A percentile compares a stretch with the other conserved stretches of the same genome.
These are phyloP conservation scores for Zaprionus africanus DNA, from an alignment of 1,140 invertebrate species.

Conservation along the genomic window DNA sequence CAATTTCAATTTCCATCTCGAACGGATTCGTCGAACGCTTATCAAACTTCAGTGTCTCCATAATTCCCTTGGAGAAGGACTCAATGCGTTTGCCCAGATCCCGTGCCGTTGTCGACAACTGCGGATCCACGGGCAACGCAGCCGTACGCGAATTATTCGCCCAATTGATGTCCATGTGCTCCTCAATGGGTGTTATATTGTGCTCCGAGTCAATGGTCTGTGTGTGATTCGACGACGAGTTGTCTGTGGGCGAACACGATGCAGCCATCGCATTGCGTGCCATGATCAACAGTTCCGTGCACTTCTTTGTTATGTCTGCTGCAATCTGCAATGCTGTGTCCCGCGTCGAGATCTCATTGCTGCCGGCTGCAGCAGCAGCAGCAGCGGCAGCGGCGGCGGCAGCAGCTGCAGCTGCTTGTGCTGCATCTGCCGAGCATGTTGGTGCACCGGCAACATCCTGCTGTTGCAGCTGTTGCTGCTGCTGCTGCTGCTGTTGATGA, in stretches of 20 bases:
- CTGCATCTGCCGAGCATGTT: constrained; percentile 23
- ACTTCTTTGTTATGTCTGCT: constrained; percentile 89
- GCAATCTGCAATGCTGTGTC: constrained; percentile 86
- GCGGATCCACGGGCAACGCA: constrained; percentile 63
- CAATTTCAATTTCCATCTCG: constrained; percentile 84
- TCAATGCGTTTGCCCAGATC: constrained; percentile 83
- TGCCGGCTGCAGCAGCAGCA: constrained; percentile 1
- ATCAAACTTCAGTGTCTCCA: constrained; percentile 83
- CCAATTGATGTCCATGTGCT: constrained; percentile 84
- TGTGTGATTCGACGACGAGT: constrained; percentile 88
- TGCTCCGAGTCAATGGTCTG: constrained; percentile 84
- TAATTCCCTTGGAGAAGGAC: constrained; percentile 83
- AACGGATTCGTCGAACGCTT: constrained; percentile 83
- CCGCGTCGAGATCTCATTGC: constrained; percentile 71
- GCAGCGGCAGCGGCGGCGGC: neutral
- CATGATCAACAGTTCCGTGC: constrained; percentile 89
- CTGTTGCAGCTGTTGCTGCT: neutral
- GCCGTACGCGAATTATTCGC: constrained; percentile 81
- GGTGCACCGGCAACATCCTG: constrained; percentile 16
- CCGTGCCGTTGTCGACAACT: constrained; percentile 69
- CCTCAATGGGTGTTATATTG: constrained; percentile 84
- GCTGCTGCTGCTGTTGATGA: neutral
- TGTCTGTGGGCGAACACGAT: constrained; percentile 84
- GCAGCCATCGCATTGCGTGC: constrained; percentile 87
- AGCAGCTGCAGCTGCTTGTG: constrained; percentile 11